These are phyloP conservation scores for Dromius quadrimaculatus DNA, from an alignment of 2,888 invertebrate species.

Conservation along the genomic window DNA sequence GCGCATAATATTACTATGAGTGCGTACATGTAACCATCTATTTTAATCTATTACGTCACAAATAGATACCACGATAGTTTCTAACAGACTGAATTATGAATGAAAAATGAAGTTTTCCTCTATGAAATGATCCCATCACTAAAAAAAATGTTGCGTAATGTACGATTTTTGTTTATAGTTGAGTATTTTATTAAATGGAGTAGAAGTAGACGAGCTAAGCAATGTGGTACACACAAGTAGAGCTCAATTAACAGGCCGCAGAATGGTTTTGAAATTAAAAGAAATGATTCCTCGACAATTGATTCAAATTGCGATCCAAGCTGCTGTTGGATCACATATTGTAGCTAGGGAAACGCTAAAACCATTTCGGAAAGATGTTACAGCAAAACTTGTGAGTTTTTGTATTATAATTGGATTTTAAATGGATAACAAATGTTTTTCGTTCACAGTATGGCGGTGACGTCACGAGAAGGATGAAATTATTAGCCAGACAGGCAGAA, in stretches of 20 bases:
- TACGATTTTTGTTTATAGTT: conserved; percentile 69
- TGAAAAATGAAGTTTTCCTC: no score
- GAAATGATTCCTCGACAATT: conserved; percentile 91
- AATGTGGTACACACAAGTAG: conserved; percentile 82
- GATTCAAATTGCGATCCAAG: conserved; percentile 90
- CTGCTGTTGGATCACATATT: conserved; percentile 81
- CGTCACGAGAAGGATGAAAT: conserved; percentile 87
- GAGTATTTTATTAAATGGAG: conserved; percentile 83
- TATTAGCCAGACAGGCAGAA: conserved; percentile 89
- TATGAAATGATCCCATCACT: no score
- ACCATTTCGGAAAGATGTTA: conserved; percentile 91
- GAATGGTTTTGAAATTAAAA: conserved; percentile 80
- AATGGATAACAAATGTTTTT: conserved; percentile 3
- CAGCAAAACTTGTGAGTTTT: conserved; percentile 86
- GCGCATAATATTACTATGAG: no score
- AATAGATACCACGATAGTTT: no score
- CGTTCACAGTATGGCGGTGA: conserved; percentile 89
- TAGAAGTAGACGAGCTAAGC: conserved; percentile 84
- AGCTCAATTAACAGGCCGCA: conserved; percentile 74
- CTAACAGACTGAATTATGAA: no score
- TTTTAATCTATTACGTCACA: no score
- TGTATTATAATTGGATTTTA: conserved; percentile 14
- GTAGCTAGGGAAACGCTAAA: conserved; percentile 88
- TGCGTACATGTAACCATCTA: no score
- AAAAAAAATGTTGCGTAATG: no score